Evolutionary conservation across 2,888 invertebrate species (phyloP), one percentile per base, ranked within the genome.

Genomic region (Linnaemya tessellans): DNA sequence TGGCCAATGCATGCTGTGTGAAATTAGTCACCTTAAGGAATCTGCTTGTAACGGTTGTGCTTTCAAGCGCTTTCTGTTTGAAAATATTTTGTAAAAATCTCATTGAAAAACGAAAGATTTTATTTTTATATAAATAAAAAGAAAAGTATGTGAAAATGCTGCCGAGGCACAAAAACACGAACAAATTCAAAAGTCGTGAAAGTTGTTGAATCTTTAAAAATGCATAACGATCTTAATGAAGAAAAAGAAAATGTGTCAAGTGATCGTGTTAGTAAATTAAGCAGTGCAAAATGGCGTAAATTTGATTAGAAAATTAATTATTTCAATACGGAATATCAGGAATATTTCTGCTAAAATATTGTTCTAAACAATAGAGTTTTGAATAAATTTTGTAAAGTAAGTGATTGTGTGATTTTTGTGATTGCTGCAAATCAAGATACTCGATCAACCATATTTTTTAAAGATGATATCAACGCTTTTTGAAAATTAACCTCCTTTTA

Each of bases 11-110:
- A 81, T 70, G 82, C 77, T 84, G 73, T 75, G 65, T 38, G 64
- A 75, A 81, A 79, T 85, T 85, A 85, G 85, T 85, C 71, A 85
- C 70, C 78, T 85, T 71, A 82, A 71, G 75, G 79, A 82, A 75
- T 79, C 79, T 70, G 79, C 82, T 85, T 58, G 85, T 49, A 82
- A 85, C 85, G 85, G 85, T 85, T 85, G 85, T 85, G 58, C 60
- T 71, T 64, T 70, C n/a, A 82, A 60, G 60, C 74, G 70, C 15
- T 58, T 71, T 35, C 38, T 38, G 41, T 46, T 58, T 30, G 2
- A 51, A 22, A 56, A 38, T 46, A 1, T 25, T 8, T n/a, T 43
- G 25, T 25, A 46, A n/a, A 25, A n/a, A 15, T 30, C 3, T 20
- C 20, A 43, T 20, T 7, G 9, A 73, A 56, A 82, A 56, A 80